These are phyloP conservation scores for Microplitis deprimator DNA, from an alignment of 2,888 invertebrate species.

Conservation along the genomic window DNA sequence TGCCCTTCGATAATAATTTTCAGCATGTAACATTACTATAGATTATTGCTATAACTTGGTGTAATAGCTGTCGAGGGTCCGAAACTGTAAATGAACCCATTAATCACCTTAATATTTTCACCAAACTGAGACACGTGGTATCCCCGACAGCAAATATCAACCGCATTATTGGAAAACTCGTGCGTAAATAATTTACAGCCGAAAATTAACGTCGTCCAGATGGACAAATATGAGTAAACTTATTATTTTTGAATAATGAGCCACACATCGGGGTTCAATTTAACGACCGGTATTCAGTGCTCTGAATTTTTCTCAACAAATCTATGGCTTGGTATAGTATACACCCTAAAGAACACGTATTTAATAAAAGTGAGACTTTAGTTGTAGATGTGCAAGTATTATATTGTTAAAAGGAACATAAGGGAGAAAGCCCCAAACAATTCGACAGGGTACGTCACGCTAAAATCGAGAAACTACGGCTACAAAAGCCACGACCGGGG, in stretches of 20 bases:
- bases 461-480: background rate
- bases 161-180: background rate
- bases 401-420: background rate
- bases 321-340: background rate
- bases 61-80: background rate
- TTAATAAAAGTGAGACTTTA: background rate
- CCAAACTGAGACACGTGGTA: background rate
- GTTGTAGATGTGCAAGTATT: background rate
- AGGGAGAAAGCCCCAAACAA: background rate
- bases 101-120: background rate
- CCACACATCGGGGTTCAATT: too few species aligned
- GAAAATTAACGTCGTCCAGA: background rate
- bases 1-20: background rate
- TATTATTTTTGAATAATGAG: background rate
- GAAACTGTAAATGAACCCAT: background rate
- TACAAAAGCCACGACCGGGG: background rate
- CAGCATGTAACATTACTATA: background rate
- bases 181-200: background rate
- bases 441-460: constrained; percentile 1
- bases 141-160: background rate
- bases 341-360: background rate
- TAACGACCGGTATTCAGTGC: too few species aligned
- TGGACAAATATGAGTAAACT: background rate
- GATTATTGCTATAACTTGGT: background rate
- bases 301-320: background rate